These are phyloP conservation scores for Plecotus auritus DNA, from an alignment of 2,113 vertebrate species.

Conservation along the genomic window DNA sequence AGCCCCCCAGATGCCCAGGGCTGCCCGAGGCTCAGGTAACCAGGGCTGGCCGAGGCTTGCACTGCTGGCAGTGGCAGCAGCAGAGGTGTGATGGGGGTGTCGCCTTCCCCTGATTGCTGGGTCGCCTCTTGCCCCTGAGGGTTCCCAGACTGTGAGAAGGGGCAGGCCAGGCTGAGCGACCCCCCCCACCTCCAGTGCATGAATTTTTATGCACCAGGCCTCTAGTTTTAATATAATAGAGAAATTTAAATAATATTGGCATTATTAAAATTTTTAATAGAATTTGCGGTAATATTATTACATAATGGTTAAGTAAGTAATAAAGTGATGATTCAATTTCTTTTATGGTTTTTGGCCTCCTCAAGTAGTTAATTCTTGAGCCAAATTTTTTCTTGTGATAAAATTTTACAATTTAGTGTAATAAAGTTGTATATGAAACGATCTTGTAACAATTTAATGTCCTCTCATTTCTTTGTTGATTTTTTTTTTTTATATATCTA, in stretches of 20 bases:
- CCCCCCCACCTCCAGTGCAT: too few species aligned
- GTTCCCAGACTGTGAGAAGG: too few species aligned
- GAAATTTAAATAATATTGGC: neutral
- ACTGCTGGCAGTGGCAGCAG: too few species aligned
- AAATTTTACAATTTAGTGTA: neutral
- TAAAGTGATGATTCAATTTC: neutral
- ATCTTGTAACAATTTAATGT: neutral
- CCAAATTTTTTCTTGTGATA: neutral
- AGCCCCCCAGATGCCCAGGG: too few species aligned
- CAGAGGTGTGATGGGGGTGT: too few species aligned
- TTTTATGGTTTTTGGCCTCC: neutral
- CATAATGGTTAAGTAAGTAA: neutral
- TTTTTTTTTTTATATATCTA: neutral
- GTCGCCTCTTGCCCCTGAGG: too few species aligned
- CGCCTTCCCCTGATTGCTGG: too few species aligned
- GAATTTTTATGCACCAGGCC: too few species aligned
- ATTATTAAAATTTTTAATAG: neutral
- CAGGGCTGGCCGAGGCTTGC: too few species aligned
- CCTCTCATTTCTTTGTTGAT: neutral
- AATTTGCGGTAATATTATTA: neutral
- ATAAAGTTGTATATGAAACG: neutral
- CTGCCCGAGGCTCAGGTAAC: too few species aligned
- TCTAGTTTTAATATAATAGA: neutral
- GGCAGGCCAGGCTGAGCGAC: too few species aligned
- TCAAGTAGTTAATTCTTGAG: neutral